Evolutionary conservation across 2,113 vertebrate genomes (phyloP), one percentile per base, ranked within the genome.

Genomic region (Abramis brama): DNA sequence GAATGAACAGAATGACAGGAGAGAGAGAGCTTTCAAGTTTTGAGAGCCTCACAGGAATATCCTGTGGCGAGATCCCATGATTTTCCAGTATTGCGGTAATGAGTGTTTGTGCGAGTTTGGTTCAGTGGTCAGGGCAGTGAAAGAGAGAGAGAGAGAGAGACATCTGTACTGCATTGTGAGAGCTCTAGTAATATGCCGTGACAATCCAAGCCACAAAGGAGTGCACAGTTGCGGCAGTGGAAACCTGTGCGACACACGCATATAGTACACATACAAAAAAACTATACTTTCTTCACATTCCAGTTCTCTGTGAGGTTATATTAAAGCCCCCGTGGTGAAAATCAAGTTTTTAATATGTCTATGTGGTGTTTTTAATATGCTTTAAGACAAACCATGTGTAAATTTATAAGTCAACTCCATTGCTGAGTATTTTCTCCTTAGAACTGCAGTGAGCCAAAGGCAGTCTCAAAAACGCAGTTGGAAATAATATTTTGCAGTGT

Each of bases 171-270:
- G 84, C 84, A 84, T 86, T 86, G 64, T 86, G 50, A 39, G 50
- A 76, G 0, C 43, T 74, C 60, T 85, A 83, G 57, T 80, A 60
- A 77, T 30, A 79, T 36, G 92, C 88, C 88, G 91, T 88, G 91
- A 93, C 91, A 92, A 91, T 91, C 92, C 88, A 92, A 91, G 64
- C 94, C 89, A 88, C 89, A 92, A 92, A 91, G 92, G 93, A 93
- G 92, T 91, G 92, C 92, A 92, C 92, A 88, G 89, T 92, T 91
- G 84, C 85, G 74, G 36, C 84, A 78, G 82, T 91, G 91, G 91
- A 88, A 93, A 91, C 87, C 57, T 43, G 85, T 62, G 21, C 2
- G 75, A 45, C 52, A 21, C 57, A 47, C 36, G 19, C 45, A 47
- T 3, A 59, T 15, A 82, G 45, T 11, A 70, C 78, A 82, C 55